Base-by-base conservation (phyloP, 2,797 vertebrate species). In the Melanotaenia boesemani region DNA sequence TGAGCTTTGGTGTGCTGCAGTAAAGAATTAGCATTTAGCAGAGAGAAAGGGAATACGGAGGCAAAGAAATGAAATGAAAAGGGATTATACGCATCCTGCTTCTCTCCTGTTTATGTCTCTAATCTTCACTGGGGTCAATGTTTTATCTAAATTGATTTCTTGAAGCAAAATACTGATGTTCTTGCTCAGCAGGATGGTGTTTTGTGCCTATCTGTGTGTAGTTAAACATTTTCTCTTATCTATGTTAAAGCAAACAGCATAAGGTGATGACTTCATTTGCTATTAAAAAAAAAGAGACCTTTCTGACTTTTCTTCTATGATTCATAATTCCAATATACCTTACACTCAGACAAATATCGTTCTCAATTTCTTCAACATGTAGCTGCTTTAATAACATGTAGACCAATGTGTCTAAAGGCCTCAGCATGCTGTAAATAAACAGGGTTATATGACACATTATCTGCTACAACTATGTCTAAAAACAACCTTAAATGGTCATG, bases 101-200 rank as follows among this genome's bases (percentile, higher is more conserved):
- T 86, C 76, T 79, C 81, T 91, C 85, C 73, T 91, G 79, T 92
- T 92, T 90, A 85, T 88, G 77, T 85, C 81, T 89, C 67, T 94
- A 91, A 93, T 93, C 90, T 91, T 90, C 72, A 76, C 88, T 52
- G 81, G 83, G 92, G 93, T 94, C 92, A 93, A 55, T 93, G 87
- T 93, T 94, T 94, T 86, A 92, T 93, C 90, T 84, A 86, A 91
- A 93, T 83, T 87, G 89, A 93, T 92, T 92, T 90, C 77, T 91
- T 78, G 65, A 74, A 89, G 85, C 86, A 85, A 92, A 91, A 88
- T 80, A 77, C 63, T 82, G 65, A 16, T 67, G 83, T 74, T 86
- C 57, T 76, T 68, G 15, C 50, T 61, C n/a, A 63, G 73, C 73
- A n/a, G 37, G 73, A 50, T 36, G 70, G 44, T 56, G 87, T 79